Evolutionary conservation across 2,888 invertebrate species (phyloP), one percentile per base, ranked within the genome.

Genomic region (Parasteatoda lunata): DNA sequence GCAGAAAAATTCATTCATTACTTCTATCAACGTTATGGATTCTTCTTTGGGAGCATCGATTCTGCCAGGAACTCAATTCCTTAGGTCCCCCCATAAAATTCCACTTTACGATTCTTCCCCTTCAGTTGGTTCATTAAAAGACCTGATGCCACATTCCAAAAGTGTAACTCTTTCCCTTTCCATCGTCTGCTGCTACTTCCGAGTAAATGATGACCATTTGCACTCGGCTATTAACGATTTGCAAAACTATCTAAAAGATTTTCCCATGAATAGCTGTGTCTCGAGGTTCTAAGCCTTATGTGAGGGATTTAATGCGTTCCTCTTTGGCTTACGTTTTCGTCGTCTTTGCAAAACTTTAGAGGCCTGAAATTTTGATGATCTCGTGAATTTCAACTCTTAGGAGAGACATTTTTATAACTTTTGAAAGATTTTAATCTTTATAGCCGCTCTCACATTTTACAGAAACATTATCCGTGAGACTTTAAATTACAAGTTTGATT

Each of bases 1-100:
- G 73, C 79, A 76, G 79, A 76, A 66, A 84, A 84, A 84, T 84
- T 78, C 84, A 84, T 77, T 84, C 84, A 84, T 84, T 84, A 73
- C 69, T 47, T 13, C 79, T 69, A 84, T 84, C 84, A 77, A 54
- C 77, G 77, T 72, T 77, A 71, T 72, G 66, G 82, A 77, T 72
- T 49, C 78, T 68, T 52, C 59, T 66, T 47, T 13, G 13, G 13
- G 59, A 65, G 13, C 77, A 77, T 84, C 83, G 77, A 84, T 84
- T 70, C 70, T 6, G 13, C n/a, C 54, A 47, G 45, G n/a, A 75
- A 59, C 54, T 68, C 70, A 52, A 77, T 84, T 84, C 78, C 85
- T 76, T n/a, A 4, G 65, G 65, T 15, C 52, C 45, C 54, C 51
- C 79, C 85, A 80, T 85, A 85, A 85, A 85, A 85, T 76, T 79